Base-by-base conservation (phyloP, 2,797 vertebrate genomes). In the Spinibarbus caldwelli region DNA sequence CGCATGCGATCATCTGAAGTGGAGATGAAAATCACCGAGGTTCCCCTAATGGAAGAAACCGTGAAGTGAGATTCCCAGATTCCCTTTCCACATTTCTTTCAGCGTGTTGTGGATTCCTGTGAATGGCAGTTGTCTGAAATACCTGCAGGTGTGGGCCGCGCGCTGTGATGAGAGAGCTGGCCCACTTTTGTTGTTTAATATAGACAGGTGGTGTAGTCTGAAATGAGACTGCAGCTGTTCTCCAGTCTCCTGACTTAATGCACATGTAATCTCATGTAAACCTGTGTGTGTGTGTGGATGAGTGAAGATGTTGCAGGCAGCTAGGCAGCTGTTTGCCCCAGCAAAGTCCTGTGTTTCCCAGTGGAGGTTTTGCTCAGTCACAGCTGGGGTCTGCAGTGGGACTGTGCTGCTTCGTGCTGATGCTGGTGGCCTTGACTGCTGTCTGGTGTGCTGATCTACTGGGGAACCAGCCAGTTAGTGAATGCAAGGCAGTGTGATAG, bases 311-410 rank as follows among this genome's bases (percentile, higher is more conserved):
- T 64, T 88, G 75, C 88, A 88, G 87, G 87, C 54, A 29, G 68
- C 68, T 75, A 68, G 41, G 77, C 86, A 90, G 89, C 87, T 90
- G 86, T 89, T 92, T 91, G 90, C 81, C 89, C 91, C 88, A 84
- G 91, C 87, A 88, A 64, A 89, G 91, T 90, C 90, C 91, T 87
- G 87, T 89, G 91, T 92, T 93, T 93, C 93, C 87, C 85, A 17
- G 89, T 36, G 57, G 54, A 92, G 91, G 91, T 89, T 88, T 49
- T 68, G 84, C 90, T 89, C 80, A 66, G 29, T 83, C 91, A 84
- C 94, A 95, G 94, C 92, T 94, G 93, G 88, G 41, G 31, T 52
- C 80, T 54, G 64, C 21, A n/a, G n/a, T n/a, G n/a, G n/a, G n/a
- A n/a, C n/a, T n/a, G n/a, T n/a, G n/a, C n/a, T n/a, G 6, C 19